Conservation (phyloP, 1,140 invertebrate species). For the Dolichoris vasculosae region DNA sequence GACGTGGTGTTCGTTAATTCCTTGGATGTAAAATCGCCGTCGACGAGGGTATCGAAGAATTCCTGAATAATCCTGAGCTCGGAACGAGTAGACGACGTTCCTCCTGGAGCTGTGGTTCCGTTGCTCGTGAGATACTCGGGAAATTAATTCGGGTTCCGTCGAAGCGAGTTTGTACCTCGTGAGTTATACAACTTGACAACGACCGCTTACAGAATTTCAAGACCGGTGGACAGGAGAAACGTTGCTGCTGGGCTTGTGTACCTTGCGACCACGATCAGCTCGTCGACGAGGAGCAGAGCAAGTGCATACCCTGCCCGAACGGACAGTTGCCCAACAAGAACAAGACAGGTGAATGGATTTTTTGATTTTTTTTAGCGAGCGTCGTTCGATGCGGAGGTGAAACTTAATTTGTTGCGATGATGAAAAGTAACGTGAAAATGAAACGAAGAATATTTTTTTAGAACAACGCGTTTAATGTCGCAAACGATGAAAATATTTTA, state of each 20-base stretch:
- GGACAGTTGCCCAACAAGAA: conserved; percentile 81
- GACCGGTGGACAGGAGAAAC: conserved; percentile 77
- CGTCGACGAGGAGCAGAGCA: conserved; percentile 76
- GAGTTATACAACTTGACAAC: too few species aligned
- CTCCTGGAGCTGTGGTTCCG: too few species aligned
- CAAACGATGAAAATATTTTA: too few species aligned
- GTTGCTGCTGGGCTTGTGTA: conserved; percentile 85
- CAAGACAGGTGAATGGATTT: conserved; percentile 76
- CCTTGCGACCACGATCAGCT: conserved; percentile 79
- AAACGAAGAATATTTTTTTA: too few species aligned
- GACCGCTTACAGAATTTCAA: conserved; percentile 78
- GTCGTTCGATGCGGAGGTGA: too few species aligned
- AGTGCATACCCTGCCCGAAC: conserved; percentile 77
- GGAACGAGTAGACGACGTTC: neutral
- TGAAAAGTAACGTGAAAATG: too few species aligned
- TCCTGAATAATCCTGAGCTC: neutral
- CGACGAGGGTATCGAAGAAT: neutral
- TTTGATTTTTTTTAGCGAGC: neutral
- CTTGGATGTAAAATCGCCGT: neutral
- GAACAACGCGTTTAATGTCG: too few species aligned
- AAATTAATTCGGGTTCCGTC: neutral
- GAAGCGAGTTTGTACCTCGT: neutral
- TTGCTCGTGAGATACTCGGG: neutral
- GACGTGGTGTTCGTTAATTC: neutral
- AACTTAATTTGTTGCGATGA: too few species aligned